Evolutionary conservation across 2,113 vertebrate genomes (phyloP), one percentile per base, ranked within the genome.

Genomic region (Geococcyx californianus): DNA sequence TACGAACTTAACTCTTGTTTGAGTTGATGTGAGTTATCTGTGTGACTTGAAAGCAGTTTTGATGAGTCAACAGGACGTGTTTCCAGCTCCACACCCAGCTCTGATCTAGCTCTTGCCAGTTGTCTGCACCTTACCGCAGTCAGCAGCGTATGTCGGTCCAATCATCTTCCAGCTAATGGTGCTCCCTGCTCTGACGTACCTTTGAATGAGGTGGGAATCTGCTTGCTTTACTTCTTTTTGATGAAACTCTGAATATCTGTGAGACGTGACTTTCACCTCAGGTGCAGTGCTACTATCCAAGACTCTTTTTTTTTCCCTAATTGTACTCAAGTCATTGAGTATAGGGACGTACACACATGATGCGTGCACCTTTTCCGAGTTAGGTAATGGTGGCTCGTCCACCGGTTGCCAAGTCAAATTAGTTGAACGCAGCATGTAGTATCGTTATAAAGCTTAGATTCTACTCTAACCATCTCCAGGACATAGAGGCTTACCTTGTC

Each of bases 171-270:
- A 73, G 49, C 25, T 31, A 17, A 33, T 23, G 51, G 29, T 64
- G 36, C 24, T 92, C 18, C 66, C 16, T 28, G 6, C n/a, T 70
- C 23, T 33, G 9, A 52, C 2, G 7, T 1, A 7, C 0, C 0
- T 6, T 14, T 1, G 1, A 56, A 51, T 31, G 36, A 72, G 31
- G 25, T 13, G 4, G 49, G 45, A 36, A 62, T 59, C 24, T 63
- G 15, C 52, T 70, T 5, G 0, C 25, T 74, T 40, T 67, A n/a
- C 33, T 75, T 49, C 6, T 1, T 34, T 72, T n/a, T 40, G 36
- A 24, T 10, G 21, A 63, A 82, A 7, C n/a, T 83, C 49, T 51
- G 25, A 19, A 9, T 21, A 85, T 25, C 42, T 54, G 23, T 31
- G 28, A 82, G 62, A 40, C 0, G 0, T 45, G 19, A 13, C 55